Percentiles rank a stretch among this genome's conserved stretches.
phyloP scores from a whole-genome alignment of 1,140 invertebrate genomes.

The Drosophila sp. region DNA sequence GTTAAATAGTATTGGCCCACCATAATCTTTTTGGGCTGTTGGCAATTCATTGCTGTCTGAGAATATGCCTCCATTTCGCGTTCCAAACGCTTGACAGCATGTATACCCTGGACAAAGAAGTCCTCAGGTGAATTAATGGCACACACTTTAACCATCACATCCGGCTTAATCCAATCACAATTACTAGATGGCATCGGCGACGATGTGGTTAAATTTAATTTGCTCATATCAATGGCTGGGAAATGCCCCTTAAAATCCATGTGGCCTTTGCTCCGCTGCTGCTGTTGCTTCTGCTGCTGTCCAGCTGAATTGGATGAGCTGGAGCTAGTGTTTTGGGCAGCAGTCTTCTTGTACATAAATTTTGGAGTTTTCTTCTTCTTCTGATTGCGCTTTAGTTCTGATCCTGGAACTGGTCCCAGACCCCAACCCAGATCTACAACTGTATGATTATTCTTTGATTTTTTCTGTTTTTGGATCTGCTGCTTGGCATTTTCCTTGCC shows the following conservation, averaged over 20 bases:
- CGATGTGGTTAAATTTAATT: not conserved
- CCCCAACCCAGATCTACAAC: too few species aligned
- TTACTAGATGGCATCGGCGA: too few species aligned
- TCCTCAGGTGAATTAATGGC: slow-evolving; percentile 47
- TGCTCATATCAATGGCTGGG: slow-evolving; percentile 34
- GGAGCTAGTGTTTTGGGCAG: not conserved
- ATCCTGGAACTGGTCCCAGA: too few species aligned
- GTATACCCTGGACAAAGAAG: slow-evolving; percentile 51
- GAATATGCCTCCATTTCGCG: slow-evolving; percentile 22
- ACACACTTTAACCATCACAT: slow-evolving; percentile 34
- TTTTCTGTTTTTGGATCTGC: not conserved
- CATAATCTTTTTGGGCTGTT: slow-evolving; percentile 15
- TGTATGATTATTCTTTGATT: not conserved
- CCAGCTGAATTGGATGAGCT: slow-evolving; percentile 1
- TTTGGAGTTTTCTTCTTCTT: not conserved
- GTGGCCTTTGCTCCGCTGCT: not conserved
- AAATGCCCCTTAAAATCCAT: slow-evolving; percentile 19
- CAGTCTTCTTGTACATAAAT: not conserved
- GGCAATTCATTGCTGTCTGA: not conserved
- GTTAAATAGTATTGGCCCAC: slow-evolving; percentile 49
- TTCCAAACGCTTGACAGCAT: slow-evolving; percentile 17
- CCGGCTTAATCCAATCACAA: slow-evolving; percentile 45
- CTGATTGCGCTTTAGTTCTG: not conserved
- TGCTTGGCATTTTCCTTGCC: slow-evolving; percentile 9
- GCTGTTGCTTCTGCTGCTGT: not conserved